Conservation (phyloP, 2,888 invertebrate genomes). For the Pandemis cinnamomeana region DNA sequence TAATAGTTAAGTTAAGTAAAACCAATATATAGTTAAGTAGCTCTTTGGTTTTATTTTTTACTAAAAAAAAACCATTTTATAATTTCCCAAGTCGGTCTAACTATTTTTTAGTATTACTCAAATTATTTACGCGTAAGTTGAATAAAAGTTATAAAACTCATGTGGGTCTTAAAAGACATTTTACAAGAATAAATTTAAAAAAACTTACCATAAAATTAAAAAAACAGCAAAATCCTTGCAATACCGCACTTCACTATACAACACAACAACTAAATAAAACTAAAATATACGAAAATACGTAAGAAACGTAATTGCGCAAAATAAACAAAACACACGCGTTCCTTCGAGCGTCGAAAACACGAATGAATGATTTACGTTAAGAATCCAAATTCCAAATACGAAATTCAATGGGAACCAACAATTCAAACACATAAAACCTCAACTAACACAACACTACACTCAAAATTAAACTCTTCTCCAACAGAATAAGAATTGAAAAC, state of each 20-base stretch:
- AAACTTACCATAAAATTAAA: slow-evolving; percentile 31
- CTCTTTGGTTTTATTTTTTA: no score
- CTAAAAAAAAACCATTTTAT: no score
- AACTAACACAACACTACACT: not conserved
- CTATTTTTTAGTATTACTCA: no score
- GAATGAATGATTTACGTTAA: slow-evolving; percentile 23
- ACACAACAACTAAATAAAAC: not conserved
- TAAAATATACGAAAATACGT: not conserved
- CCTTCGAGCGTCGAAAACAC: not conserved
- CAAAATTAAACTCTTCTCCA: slow-evolving; percentile 20
- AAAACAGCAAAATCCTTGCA: slow-evolving; percentile 17
- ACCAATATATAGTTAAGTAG: no score
- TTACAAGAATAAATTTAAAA: not conserved
- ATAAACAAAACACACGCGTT: not conserved
- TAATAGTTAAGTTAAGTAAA: no score
- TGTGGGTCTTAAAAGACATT: no score
- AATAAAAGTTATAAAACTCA: no score
- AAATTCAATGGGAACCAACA: slow-evolving; percentile 22
- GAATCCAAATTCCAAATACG: slow-evolving; percentile 20
- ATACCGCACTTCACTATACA: not conserved
- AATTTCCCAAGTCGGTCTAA: no score
- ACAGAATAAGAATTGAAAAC: slow-evolving; percentile 33
- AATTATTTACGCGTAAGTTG: no score
- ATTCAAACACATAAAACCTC: not conserved
- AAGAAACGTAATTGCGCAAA: not conserved